Evolutionary conservation across 1,140 invertebrate species (phyloP).

Genomic region (Brachionus rubens): DNA sequence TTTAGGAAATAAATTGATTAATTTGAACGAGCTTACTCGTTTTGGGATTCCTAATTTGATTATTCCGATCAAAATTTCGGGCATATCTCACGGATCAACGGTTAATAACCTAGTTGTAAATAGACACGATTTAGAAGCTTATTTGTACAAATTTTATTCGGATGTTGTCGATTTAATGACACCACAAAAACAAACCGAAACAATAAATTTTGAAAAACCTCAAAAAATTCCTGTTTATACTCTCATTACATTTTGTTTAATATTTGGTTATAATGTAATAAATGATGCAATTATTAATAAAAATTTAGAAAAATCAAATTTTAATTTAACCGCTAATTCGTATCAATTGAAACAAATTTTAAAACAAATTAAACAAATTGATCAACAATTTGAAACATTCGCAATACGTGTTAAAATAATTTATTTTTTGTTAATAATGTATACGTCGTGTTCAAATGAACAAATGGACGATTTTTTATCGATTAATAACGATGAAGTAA

Average conservation of each 20-base stretch:
- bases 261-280: constrained; percentile 40
- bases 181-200: constrained; percentile 4
- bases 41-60: not conserved
- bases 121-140: constrained; percentile 4
- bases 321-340: not conserved
- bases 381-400: constrained; percentile 41
- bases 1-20: not conserved
- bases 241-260: constrained; percentile 34
- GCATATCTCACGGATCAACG: not conserved
- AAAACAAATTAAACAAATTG: constrained; percentile 23
- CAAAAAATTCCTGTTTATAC: constrained; percentile 21
- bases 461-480: not conserved
- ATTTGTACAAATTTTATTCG: constrained; percentile 27
- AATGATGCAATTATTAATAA: not conserved
- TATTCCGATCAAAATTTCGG: not conserved
- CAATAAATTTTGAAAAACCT: not conserved
- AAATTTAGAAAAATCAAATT: not conserved
- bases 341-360: constrained; percentile 38
- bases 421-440: constrained; percentile 38
- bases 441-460: constrained; percentile 4
- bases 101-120: constrained; percentile 22
- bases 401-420: constrained; percentile 37
- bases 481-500: constrained; percentile 24
- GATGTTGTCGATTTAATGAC: constrained; percentile 36
- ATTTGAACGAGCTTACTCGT: not conserved